Evolutionary conservation across 2,797 vertebrate genomes (phyloP), one percentile per base, ranked within the genome.

Genomic region (Gallirallus australis): DNA sequence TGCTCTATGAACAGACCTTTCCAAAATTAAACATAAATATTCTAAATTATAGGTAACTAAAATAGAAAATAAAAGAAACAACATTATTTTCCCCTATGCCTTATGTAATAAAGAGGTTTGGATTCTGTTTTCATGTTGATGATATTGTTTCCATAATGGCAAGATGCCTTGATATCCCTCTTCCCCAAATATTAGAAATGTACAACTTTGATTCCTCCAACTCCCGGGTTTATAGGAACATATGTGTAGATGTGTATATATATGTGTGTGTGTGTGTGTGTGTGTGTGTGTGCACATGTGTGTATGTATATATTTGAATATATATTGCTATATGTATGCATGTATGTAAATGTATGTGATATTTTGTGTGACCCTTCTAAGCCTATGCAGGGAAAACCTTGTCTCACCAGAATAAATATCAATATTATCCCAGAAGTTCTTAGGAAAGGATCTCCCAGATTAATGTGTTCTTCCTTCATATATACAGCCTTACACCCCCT

Each of bases 401-500:
- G 18, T 21, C 18, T 66, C 24, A 25, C 48, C 48, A 50, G 48
- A 50, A 25, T 12, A 71, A 15, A 28, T 42, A 42, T 3, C 17
- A 53, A 2, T 42, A 33, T 54, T 31, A 35, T 6, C 37, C 14
- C 15, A 33, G 40, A 79, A 71, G 40, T 31, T 42, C 15, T 64
- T 64, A 20, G 37, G 18, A 71, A 75, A 69, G 3, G 1, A 37
- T 82, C 70, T 78, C 7, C 2, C 4, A 31, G 9, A 59, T 68
- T 63, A 76, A 16, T n/a, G 6, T 47, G 14, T 33, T 66, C 15
- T 71, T 82, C 7, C n/a, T 79, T 85, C 59, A 56, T 11, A 27
- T 6, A 19, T 3, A 37, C 1, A 53, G 7, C 5, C 9, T 12
- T 50, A 21, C 3, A 3, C 8, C 4, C 5, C 2, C 2, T 60